A percentile compares a stretch with the other conserved stretches of the same genome.
Conservation (phyloP, 2,797 vertebrate species). For the Natrix natrix region DNA sequence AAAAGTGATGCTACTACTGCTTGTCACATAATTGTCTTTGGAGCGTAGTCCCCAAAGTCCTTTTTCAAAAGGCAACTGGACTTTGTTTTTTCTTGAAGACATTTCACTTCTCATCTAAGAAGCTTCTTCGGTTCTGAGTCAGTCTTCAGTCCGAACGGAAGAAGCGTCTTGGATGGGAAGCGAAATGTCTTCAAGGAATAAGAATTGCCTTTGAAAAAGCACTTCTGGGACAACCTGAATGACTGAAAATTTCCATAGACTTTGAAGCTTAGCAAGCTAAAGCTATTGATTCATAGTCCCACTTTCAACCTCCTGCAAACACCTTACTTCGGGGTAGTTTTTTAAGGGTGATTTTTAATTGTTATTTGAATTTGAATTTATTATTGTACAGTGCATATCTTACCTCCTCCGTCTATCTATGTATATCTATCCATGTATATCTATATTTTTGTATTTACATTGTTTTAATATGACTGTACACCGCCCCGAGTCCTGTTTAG, state of each 20-base stretch:
- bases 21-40: neutral
- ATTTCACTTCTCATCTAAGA: neutral
- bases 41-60: neutral
- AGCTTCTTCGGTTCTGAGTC: neutral
- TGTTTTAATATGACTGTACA: too few relatives aligned
- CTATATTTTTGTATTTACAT: too few relatives aligned
- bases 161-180: neutral
- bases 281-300: too few relatives aligned
- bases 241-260: neutral
- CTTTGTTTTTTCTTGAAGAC: neutral
- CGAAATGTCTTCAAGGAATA: neutral
- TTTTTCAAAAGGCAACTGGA: neutral
- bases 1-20: neutral
- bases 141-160: neutral
- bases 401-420: too few relatives aligned
- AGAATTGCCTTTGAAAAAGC: neutral
- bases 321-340: too few relatives aligned
- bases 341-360: too few relatives aligned
- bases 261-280: neutral
- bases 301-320: too few relatives aligned
- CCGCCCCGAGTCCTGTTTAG: too few relatives aligned
- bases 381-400: too few relatives aligned
- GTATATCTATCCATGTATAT: too few relatives aligned
- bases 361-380: too few relatives aligned
- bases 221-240: neutral